phyloP scores from a whole-genome alignment of 2,113 vertebrate genomes.

The Heterochromis multidens region DNA sequence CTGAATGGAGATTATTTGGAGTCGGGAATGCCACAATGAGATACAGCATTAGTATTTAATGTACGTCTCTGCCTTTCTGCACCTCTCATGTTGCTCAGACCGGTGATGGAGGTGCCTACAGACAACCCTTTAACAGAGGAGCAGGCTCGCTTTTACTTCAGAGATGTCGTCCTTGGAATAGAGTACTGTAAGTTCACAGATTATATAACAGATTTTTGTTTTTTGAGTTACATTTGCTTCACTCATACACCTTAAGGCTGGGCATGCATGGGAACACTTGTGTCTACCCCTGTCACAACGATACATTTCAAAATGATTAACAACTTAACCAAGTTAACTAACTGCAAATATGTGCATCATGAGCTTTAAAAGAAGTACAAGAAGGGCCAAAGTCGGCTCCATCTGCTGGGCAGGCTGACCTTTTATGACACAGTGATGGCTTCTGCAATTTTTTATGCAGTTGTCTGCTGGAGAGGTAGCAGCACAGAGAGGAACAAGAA shows the following conservation, averaged over 20 bases:
- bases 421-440: too few species aligned
- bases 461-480: too few species aligned
- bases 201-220: background rate
- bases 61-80: background rate
- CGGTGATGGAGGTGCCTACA: conserved; percentile 94
- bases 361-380: too few species aligned
- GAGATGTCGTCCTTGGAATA: conserved; percentile 89
- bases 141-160: conserved; percentile 88
- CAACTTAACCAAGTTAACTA: background rate
- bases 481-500: too few species aligned
- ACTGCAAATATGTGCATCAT: background rate
- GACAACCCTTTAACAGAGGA: conserved; percentile 86
- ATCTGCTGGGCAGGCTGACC: too few species aligned
- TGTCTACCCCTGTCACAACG: background rate
- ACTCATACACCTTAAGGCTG: background rate
- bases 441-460: too few species aligned
- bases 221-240: background rate
- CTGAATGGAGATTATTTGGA: background rate
- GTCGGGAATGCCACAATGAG: background rate
- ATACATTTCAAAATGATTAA: background rate
- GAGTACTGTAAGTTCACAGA: conserved; percentile 87
- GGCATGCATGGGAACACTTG: too few species aligned
- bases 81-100: conserved; percentile 63
- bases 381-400: too few species aligned
- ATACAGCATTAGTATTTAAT: background rate